These are phyloP conservation scores for Argopecten irradians DNA, from an alignment of 1,140 invertebrate species.

Conservation along the genomic window DNA sequence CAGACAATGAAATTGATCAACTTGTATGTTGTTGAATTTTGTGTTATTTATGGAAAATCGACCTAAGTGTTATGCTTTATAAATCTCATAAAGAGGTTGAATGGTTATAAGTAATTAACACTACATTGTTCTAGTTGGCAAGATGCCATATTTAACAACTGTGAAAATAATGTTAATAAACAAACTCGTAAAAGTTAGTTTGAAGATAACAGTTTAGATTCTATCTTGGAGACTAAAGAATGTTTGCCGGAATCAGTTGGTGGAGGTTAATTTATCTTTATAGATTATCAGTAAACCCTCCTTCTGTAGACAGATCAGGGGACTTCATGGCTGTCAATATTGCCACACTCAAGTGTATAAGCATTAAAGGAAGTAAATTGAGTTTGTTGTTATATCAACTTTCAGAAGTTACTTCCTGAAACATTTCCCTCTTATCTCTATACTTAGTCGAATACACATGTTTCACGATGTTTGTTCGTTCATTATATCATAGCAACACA, in stretches of 20 bases:
- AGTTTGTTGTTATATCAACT: background rate
- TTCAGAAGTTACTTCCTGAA: background rate
- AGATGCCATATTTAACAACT: background rate
- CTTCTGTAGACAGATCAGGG: background rate
- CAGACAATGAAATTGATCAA: no score
- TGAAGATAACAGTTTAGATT: background rate
- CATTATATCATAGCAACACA: no score
- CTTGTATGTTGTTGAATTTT: no score
- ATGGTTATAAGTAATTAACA: no score
- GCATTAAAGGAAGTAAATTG: background rate
- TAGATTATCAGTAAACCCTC: no score
- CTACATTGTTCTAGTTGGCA: background rate
- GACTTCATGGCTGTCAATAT: background rate
- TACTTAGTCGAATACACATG: no score
- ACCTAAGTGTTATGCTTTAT: no score
- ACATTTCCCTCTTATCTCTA: no score
- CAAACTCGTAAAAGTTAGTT: background rate
- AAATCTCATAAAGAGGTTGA: no score
- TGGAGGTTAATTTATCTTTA: background rate
- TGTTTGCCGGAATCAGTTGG: background rate
- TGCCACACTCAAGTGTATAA: background rate
- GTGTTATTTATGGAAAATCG: no score
- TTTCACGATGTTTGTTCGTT: no score
- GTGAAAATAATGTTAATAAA: background rate
- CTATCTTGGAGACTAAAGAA: background rate